phyloP scores from a whole-genome alignment of 2,797 vertebrate genomes.

The Microctenopoma stevenorrisi region DNA sequence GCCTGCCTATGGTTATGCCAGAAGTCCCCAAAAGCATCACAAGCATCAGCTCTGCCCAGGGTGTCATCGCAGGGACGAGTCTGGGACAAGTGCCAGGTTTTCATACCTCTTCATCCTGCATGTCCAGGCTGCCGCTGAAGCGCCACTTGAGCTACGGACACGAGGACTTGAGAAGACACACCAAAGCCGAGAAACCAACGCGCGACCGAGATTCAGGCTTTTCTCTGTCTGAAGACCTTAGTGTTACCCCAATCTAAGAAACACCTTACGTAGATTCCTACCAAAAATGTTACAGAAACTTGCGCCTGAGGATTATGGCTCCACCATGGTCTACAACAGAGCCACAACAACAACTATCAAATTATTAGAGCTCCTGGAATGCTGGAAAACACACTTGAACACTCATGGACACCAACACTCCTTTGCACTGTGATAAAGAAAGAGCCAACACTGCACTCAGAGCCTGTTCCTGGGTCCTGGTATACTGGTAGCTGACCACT shows the following conservation, averaged over 20 bases:
- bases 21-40: slow-evolving; percentile 69
- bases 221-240: slow-evolving; percentile 92
- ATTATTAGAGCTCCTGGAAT: slow-evolving; percentile 49
- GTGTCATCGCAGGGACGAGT: slow-evolving; percentile 57
- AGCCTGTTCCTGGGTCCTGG: slow-evolving; percentile 24
- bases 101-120: slow-evolving; percentile 60
- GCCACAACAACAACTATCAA: slow-evolving; percentile 10
- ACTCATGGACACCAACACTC: slow-evolving; percentile 28
- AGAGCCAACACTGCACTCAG: slow-evolving; percentile 39
- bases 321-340: background rate
- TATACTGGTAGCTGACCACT: slow-evolving; percentile 60
- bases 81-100: slow-evolving; percentile 60
- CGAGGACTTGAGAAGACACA: slow-evolving; percentile 83
- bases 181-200: slow-evolving; percentile 85
- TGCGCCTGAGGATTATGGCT: slow-evolving; percentile 17
- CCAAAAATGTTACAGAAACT: slow-evolving; percentile 12
- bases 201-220: slow-evolving; percentile 92
- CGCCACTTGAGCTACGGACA: slow-evolving; percentile 88
- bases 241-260: slow-evolving; percentile 84
- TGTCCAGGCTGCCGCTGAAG: slow-evolving; percentile 82
- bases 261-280: background rate
- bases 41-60: slow-evolving; percentile 58
- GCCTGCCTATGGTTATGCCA: slow-evolving; percentile 72
- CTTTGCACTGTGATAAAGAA: slow-evolving; percentile 53
- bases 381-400: slow-evolving; percentile 63